Conservation (phyloP, 2,888 invertebrate species). For the Pristionchus entomophagus region DNA sequence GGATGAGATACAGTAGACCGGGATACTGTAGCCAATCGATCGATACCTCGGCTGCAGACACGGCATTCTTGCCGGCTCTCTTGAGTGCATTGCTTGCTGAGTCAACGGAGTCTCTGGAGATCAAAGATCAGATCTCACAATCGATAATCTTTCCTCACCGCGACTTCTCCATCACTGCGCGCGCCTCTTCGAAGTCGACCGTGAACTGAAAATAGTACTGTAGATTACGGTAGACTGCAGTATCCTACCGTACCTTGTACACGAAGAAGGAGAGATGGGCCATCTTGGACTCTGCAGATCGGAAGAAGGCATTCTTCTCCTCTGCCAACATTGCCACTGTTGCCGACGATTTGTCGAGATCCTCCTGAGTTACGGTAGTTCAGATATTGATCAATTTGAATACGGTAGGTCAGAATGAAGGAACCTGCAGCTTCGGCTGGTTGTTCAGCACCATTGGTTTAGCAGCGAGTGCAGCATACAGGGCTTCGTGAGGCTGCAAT, state of each 20-base stretch:
- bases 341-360: conserved; percentile 26
- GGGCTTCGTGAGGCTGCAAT: conserved; percentile 6
- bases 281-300: not conserved
- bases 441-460: conserved; percentile 31
- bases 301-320: not conserved
- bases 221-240: not conserved
- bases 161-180: conserved; percentile 4
- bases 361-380: not conserved
- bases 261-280: conserved; percentile 14
- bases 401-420: not conserved
- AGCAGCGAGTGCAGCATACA: not conserved
- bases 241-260: conserved; percentile 7
- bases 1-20: not conserved
- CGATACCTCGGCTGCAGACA: conserved; percentile 17
- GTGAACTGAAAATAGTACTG: not conserved
- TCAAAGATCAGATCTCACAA: not conserved
- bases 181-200: conserved; percentile 19
- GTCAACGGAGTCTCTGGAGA: conserved; percentile 6
- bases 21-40: not conserved
- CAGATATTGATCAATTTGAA: not conserved
- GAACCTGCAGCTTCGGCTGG: conserved; percentile 2
- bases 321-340: not conserved
- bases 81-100: conserved; percentile 10
- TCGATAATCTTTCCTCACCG: not conserved
- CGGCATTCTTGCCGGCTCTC: conserved; percentile 17